Evolutionary conservation across 2,888 invertebrate genomes (phyloP), one percentile per base, ranked within the genome.

Genomic region (Xanthorhoe designata): DNA sequence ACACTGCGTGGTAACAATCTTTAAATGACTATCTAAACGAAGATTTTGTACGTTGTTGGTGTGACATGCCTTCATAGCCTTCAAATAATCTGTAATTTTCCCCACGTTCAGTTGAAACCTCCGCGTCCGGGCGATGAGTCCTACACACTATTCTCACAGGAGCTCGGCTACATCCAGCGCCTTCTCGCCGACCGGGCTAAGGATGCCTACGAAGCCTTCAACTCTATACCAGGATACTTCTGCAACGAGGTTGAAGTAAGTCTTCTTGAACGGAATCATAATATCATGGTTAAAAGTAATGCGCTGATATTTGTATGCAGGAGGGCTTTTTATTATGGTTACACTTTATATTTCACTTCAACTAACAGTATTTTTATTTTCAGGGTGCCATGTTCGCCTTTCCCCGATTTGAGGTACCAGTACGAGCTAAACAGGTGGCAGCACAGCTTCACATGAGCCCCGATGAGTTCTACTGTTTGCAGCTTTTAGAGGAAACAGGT

Each of bases 361-460:
- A n/a, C n/a, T n/a, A n/a, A n/a, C n/a, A n/a, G n/a, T 24, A 24
- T 3, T 24, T 24, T 24, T 2, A 5, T 24, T 24, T 24, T 24
- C 88, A 96, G 96, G 95, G 98, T 1, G 97, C 98, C 2, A 98
- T 98, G 98, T 98, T 98, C 85, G 97, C 97, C 54, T 98, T 97
- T 83, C 98, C 98, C 0, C 94, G 95, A 78, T 87, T 98, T 19
- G 91, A 94, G 47, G 81, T 98, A 9, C 98, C 98, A 2, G 86
- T 90, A 61, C 96, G 96, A 79, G 98, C 97, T 1, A 94, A 97
- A 58, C 94, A 94, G 61, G 96, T 95, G 42, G 98, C 98, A 0
- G 94, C 95, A 81, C 90, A 94, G 7, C 86, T 88, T 55, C 92
- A 93, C 62, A 94, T 95, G 86, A 88, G 92, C 24, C 96, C 98